A percentile compares a stretch with the other conserved stretches of the same genome.
Evolutionary conservation across 2,113 vertebrate species (phyloP).

Genomic region (Grantiella picta): DNA sequence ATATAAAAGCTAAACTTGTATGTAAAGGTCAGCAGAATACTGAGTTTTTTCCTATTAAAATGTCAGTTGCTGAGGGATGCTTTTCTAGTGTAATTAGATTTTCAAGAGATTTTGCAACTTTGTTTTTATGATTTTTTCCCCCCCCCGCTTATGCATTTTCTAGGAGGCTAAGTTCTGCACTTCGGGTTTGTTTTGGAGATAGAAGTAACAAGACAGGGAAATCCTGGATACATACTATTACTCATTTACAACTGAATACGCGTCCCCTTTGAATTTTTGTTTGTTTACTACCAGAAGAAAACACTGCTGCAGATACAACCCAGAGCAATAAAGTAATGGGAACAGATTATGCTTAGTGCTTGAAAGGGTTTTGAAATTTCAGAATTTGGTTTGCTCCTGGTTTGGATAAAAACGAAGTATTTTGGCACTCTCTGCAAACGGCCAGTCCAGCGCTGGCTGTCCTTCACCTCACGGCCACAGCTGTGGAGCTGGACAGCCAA

Average conservation of each 20-base stretch:
- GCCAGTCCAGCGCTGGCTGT: neutral
- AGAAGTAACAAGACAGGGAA: neutral
- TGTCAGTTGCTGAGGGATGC: neutral
- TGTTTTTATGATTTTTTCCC: neutral
- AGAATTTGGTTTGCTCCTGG: neutral
- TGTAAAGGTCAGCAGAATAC: conserved; percentile 15
- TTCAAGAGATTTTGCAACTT: neutral
- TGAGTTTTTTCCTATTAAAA: conserved; percentile 12
- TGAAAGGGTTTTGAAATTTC: neutral
- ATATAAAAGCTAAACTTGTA: neutral
- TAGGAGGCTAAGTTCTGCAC: neutral
- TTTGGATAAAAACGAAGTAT: neutral
- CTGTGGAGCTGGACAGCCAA: neutral
- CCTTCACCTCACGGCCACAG: neutral
- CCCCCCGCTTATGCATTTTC: neutral
- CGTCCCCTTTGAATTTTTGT: neutral
- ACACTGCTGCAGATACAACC: neutral
- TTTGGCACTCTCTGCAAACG: neutral
- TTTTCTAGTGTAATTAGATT: neutral
- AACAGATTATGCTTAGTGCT: neutral
- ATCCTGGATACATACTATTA: neutral
- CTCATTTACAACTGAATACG: neutral
- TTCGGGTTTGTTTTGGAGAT: neutral
- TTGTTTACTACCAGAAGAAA: neutral
- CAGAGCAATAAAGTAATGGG: neutral